Conservation (phyloP, 2,888 invertebrate genomes). For the Drosophila birchii region DNA sequence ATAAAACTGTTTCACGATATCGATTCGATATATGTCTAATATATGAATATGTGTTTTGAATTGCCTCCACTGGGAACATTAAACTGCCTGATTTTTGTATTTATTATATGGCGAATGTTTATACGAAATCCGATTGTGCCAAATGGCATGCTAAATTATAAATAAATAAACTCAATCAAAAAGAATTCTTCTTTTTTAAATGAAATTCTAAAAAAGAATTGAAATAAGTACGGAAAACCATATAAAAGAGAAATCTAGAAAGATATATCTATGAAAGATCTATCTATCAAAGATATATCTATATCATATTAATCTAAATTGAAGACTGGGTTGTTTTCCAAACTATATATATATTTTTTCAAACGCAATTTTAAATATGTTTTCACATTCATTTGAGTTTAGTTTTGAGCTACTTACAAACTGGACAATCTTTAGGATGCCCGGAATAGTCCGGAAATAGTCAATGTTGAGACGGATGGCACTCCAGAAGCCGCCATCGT, state of each 20-base stretch:
- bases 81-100: background rate
- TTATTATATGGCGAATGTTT: slow-evolving; percentile 7
- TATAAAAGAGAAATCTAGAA: background rate
- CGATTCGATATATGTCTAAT: background rate
- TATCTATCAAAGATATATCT: background rate
- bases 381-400: background rate
- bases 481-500: slow-evolving; percentile 85
- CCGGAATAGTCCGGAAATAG: slow-evolving; percentile 93
- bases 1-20: slow-evolving; percentile 32
- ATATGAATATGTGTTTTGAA: background rate
- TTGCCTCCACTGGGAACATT: background rate
- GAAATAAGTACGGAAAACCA: background rate
- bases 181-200: background rate
- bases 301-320: background rate
- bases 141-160: slow-evolving; percentile 2
- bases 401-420: slow-evolving; percentile 88
- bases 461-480: slow-evolving; percentile 91
- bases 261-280: background rate
- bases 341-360: background rate
- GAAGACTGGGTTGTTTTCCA: background rate
- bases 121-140: slow-evolving; percentile 8
- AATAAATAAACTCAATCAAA: slow-evolving; percentile 3
- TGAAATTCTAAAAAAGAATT: background rate
- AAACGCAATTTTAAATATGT: background rate
- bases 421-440: slow-evolving; percentile 92